Base-by-base conservation (phyloP, 1,140 invertebrate species). In the Drosophila pandora region DNA sequence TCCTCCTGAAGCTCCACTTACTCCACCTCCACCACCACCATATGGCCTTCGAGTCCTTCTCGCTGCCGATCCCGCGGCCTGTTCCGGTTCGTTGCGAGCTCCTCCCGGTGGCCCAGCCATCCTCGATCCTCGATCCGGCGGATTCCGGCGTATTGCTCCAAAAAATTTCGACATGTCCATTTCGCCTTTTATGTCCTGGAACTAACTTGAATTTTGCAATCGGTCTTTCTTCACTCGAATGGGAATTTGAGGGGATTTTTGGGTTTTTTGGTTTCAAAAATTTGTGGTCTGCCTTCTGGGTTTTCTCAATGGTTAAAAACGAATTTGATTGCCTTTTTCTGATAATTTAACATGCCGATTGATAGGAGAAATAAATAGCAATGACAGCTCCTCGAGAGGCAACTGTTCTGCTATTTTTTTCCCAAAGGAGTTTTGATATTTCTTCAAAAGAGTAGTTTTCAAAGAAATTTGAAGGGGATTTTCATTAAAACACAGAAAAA, bases 271-370 rank as follows among this genome's bases (percentile, higher is more conserved):
- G 34, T 53, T 2, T 30, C 6, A 10, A 61, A 61, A 28, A 25
- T 61, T 10, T 32, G n/a, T 21, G 17, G 17, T 17, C 17, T 17
- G 9, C 21, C 8, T 3, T 61, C 10, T 10, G 56, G 7, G 23
- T n/a, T 68, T 55, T 30, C 4, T 34, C 30, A n/a, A 48, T 12
- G 25, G 43, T 48, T 57, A 57, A 69, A 69, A 69, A 39, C 21
- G 63, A 48, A 41, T 69, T 69, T 57, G 13, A 32, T 48, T 57
- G n/a, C 43, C n/a, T 48, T 69, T 34, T 48, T 30, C 45, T 3
- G 25, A 69, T 68, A 57, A 39, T 48, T 56, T 49, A 69, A 69
- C 63, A 69, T 69, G 43, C 13, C 45, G 65, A 57, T 32, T 23
- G 50, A n/a, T 69, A 28, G 22, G 68, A 21, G 23, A 10, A 48